Evolutionary conservation across 2,888 invertebrate genomes (phyloP).

Genomic region (Petrolisthes manimaculis): DNA sequence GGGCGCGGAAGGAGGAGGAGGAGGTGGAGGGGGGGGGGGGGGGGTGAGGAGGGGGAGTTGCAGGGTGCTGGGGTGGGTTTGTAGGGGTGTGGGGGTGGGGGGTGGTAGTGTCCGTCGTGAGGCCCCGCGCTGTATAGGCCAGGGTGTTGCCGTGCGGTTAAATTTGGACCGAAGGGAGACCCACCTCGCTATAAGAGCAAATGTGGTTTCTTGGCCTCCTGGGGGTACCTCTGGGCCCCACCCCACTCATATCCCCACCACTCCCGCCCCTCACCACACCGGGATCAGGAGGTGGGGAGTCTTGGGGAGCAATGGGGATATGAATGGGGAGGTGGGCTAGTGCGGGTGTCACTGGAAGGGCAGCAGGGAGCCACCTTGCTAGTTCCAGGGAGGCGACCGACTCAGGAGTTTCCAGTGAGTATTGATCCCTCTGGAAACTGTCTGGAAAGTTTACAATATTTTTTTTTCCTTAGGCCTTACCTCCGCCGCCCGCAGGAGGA

Average conservation of each 20-base stretch:
- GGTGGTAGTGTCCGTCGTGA: neutral
- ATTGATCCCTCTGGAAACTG: slow-evolving; percentile 60
- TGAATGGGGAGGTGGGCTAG: neutral
- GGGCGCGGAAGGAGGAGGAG: neutral
- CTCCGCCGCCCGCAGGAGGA: slow-evolving; percentile 42
- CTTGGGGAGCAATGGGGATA: slow-evolving; percentile 26
- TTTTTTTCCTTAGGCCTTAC: slow-evolving; percentile 59
- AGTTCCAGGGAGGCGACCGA: slow-evolving; percentile 54
- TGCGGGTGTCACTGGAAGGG: neutral
- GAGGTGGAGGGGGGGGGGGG: neutral
- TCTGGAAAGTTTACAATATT: slow-evolving; percentile 61
- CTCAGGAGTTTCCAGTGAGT: slow-evolving; percentile 54
- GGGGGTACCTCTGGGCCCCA: neutral
- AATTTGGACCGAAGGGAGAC: slow-evolving; percentile 30
- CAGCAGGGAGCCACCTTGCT: slow-evolving; percentile 46
- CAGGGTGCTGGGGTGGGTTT: neutral
- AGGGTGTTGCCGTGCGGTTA: slow-evolving; percentile 51
- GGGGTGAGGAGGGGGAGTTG: slow-evolving; percentile 16
- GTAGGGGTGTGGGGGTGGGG: neutral
- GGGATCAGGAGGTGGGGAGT: no score
- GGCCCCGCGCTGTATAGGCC: slow-evolving; percentile 25
- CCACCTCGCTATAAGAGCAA: slow-evolving; percentile 42
- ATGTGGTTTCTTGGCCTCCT: neutral
- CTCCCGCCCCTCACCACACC: no score
- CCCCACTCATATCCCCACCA: neutral